Evolutionary conservation across 35 echinoderm and acorn worm species (phyloP), one percentile per base, ranked within the genome.

Genomic region (Hemicentrotus pulcherrimus): DNA sequence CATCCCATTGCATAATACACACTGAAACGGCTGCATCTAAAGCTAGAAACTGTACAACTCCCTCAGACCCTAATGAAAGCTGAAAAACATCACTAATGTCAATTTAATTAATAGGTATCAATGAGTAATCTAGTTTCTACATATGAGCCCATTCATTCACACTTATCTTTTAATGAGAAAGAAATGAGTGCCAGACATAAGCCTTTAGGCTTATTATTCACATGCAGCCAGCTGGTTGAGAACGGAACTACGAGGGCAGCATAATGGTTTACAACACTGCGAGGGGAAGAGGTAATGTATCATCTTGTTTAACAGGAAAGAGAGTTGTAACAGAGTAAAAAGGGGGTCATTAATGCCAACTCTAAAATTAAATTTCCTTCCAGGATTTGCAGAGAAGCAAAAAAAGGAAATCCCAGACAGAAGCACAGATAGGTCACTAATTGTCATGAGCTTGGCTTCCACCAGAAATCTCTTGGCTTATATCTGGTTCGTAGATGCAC

Each of bases 341-440:
- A 78, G 19, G 65, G 65, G 65, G 65, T 78, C 65, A 78, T 78
- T 78, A 78, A 78, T 78, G 65, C 65, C 65, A 55, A 78, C 65
- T 78, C 65, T 78, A 78, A 78, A 78, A 78, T 78, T 78, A 24
- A 78, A 78, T 78, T 78, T 78, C 65, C 65, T 78, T 28, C 19
- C 19, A 78, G n/a, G 65, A 78, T 78, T 78, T 78, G 65, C 28
- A 4, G 65, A 22, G 19, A 78, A 78, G 65, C 65, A 28, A n/a
- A 78, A n/a, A 78, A 78, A 22, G 65, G 65, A 78, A 78, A 78
- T 78, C 65, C 22, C 28, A n/a, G 65, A 22, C 28, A 28, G 65
- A n/a, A 28, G 65, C 19, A 4, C 7, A 78, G 65, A 78, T n/a
- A 78, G 24, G 65, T 8, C 22, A 78, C 65, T 78, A 78, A 78